A percentile compares a stretch with the other conserved stretches of the same genome.
phyloP scores from a whole-genome alignment of 2,113 vertebrate species.

The Oreotrochilus melanogaster region DNA sequence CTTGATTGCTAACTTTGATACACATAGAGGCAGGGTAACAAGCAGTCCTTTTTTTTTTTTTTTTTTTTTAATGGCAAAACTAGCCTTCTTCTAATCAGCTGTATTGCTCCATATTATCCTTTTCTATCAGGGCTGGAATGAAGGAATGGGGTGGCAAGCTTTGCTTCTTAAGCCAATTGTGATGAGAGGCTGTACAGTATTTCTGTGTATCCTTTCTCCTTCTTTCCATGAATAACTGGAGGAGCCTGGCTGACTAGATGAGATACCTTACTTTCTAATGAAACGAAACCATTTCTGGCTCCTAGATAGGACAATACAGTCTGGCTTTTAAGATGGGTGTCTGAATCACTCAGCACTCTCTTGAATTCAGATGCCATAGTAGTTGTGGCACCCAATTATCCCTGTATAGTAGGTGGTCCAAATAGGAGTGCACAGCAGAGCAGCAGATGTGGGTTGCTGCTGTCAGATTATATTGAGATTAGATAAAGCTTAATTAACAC shows the following conservation, averaged over 20 bases:
- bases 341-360: conserved; percentile 14
- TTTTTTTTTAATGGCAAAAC: neutral
- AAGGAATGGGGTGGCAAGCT: neutral
- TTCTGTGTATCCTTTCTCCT: neutral
- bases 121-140: neutral
- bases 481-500: conserved; percentile 56
- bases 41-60: neutral
- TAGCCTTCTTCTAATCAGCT: neutral
- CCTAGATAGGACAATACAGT: neutral
- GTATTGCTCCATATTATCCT: neutral
- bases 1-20: neutral
- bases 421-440: neutral
- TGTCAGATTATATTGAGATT: conserved; percentile 62
- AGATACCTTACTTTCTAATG: neutral
- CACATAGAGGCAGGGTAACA: neutral
- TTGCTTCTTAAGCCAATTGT: neutral
- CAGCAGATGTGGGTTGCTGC: conserved; percentile 41
- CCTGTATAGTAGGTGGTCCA: conserved; percentile 43
- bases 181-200: neutral
- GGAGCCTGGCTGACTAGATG: neutral
- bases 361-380: neutral
- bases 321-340: neutral
- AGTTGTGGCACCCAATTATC: conserved; percentile 55
- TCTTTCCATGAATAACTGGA: accelerated
- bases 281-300: neutral